A percentile compares a stretch with the other conserved stretches of the same genome.
phyloP scores from a whole-genome alignment of 2,888 invertebrate species.

The Acleris cristana region DNA sequence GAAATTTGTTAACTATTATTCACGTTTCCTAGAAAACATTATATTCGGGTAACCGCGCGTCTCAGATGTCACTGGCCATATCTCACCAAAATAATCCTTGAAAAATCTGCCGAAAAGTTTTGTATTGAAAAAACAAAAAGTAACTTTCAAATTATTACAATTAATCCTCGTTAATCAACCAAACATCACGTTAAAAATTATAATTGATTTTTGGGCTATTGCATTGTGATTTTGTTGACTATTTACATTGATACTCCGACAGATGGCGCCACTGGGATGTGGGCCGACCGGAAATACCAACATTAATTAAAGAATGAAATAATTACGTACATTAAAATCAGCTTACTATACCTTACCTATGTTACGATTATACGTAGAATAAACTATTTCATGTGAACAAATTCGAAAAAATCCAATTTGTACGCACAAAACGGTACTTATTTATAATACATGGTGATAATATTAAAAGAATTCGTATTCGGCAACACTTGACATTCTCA shows the following conservation, averaged over 20 bases:
- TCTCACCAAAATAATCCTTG: conserved; percentile 66
- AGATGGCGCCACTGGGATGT: conserved; percentile 18
- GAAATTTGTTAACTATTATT: conserved; percentile 54
- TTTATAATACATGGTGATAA: conserved; percentile 79
- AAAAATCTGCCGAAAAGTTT: conserved; percentile 73
- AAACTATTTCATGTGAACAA: conserved; percentile 59
- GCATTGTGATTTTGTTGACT: conserved; percentile 75
- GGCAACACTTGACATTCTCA: conserved; percentile 83
- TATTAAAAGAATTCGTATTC: conserved; percentile 82
- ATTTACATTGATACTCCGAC: conserved; percentile 63
- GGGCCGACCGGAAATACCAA: conserved; percentile 53
- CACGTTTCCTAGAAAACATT: conserved; percentile 80
- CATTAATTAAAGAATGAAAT: conserved; percentile 81
- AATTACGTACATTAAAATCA: conserved; percentile 82
- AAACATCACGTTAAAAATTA: conserved; percentile 68
- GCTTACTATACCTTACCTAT: conserved; percentile 81
- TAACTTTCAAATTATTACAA: conserved; percentile 53
- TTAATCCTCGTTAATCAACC: conserved; percentile 57
- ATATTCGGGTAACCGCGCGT: conserved; percentile 69
- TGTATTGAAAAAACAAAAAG: conserved; percentile 68
- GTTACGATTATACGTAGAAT: conserved; percentile 74
- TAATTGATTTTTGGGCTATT: conserved; percentile 81
- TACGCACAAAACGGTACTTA: conserved; percentile 67
- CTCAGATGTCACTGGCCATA: conserved; percentile 64
- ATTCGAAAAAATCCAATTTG: conserved; percentile 43